Conservation (phyloP, 2,113 vertebrate genomes). For the Struthidea cinerea region DNA sequence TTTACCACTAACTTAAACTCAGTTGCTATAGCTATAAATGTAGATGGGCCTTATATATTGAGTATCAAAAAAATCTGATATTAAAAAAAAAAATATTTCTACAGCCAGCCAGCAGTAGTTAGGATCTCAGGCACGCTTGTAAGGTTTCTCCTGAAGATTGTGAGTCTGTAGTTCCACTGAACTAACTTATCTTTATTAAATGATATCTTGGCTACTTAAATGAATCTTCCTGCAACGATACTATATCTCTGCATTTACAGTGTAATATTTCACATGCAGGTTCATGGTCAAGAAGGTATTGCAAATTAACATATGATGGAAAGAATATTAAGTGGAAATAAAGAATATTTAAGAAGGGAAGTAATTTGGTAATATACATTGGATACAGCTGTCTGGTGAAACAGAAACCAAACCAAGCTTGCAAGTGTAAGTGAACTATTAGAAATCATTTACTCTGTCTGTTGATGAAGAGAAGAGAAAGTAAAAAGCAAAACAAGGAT, state of each 20-base stretch:
- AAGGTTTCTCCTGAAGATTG: neutral
- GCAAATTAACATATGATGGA: neutral
- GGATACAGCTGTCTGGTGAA: neutral
- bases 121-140: neutral
- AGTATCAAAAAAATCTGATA: neutral
- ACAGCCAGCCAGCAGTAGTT: neutral
- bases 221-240: rapidly evolving
- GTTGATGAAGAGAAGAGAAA: neutral
- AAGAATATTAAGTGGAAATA: neutral
- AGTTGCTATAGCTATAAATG: neutral
- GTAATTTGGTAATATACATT: neutral
- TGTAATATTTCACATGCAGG: neutral
- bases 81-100: neutral
- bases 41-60: neutral
- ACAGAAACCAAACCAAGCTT: neutral
- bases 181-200: neutral
- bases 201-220: neutral
- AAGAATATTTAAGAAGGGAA: neutral
- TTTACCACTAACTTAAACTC: neutral
- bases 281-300: neutral
- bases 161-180: neutral
- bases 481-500: neutral
- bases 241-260: neutral
- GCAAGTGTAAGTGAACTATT: neutral
- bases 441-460: neutral